Conservation (phyloP, 92 coral and sea anemone genomes). For the Phymanthus crucifer region DNA sequence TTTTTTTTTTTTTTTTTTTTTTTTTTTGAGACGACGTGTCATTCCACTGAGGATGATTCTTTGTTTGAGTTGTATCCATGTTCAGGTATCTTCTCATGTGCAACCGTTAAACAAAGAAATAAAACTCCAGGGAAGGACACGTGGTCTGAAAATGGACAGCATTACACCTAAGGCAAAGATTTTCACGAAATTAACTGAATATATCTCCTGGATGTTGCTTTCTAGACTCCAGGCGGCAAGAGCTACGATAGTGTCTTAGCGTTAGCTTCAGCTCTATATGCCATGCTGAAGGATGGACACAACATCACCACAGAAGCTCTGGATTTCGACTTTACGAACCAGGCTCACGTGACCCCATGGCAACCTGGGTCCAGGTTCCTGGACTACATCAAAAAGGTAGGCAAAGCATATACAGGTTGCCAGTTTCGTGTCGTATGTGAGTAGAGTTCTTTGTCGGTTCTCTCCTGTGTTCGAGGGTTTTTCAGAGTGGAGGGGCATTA, state of each 20-base stretch:
- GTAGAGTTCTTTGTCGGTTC: too few species aligned
- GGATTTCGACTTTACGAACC: constrained; percentile 48
- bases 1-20: too few species aligned
- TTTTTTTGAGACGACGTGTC: too few species aligned
- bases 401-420: too few species aligned
- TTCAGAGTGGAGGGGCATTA: too few species aligned
- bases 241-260: constrained; percentile 57
- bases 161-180: neutral
- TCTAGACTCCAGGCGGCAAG: constrained; percentile 57
- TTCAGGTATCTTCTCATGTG: too few species aligned
- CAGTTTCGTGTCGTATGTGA: too few species aligned
- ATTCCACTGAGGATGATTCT: too few species aligned
- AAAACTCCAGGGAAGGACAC: too few species aligned
- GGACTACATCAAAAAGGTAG: constrained; percentile 55
- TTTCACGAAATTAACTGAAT: neutral
- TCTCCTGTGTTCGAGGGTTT: too few species aligned
- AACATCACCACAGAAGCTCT: constrained; percentile 32
- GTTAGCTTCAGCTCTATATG: constrained; percentile 50
- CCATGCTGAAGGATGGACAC: constrained; percentile 51
- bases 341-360: constrained; percentile 35
- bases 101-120: too few species aligned
- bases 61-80: too few species aligned
- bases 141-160: neutral
- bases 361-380: constrained; percentile 49
- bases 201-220: neutral